A percentile compares a stretch with the other conserved stretches of the same genome.
Conservation (phyloP, 2,888 invertebrate species). For the Tromatobia lineatoria region DNA sequence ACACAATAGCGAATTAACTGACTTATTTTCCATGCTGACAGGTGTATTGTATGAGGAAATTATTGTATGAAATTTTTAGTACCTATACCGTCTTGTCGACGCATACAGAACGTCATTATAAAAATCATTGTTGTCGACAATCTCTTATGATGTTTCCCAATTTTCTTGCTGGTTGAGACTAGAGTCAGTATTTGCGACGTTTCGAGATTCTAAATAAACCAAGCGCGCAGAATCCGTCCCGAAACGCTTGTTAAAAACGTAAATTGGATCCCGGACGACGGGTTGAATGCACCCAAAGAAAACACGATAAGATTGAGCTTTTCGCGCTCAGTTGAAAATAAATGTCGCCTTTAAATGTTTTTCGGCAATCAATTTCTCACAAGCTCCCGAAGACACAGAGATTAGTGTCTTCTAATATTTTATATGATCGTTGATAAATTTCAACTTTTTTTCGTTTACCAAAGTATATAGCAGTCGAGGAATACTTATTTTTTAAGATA, state of each 20-base stretch:
- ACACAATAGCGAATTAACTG: slow-evolving; percentile 29
- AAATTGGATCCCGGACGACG: slow-evolving; percentile 22
- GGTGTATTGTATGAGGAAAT: slow-evolving; percentile 1
- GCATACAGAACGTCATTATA: slow-evolving; percentile 16
- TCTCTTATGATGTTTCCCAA: background rate
- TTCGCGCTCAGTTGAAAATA: background rate
- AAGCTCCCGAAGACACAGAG: background rate
- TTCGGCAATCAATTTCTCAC: background rate
- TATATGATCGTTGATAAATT: background rate
- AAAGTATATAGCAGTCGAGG: background rate
- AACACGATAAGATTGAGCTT: slow-evolving; percentile 11
- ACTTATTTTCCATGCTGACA: slow-evolving; percentile 18
- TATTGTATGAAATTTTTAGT: slow-evolving; percentile 12
- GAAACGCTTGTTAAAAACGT: slow-evolving; percentile 34
- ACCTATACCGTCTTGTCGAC: slow-evolving; percentile 6
- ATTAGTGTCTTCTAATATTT: background rate
- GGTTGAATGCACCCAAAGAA: slow-evolving; percentile 40
- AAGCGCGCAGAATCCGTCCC: slow-evolving; percentile 38
- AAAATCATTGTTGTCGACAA: slow-evolving; percentile 13
- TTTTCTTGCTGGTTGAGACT: background rate
- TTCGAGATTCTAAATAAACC: slow-evolving; percentile 66
- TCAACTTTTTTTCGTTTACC: background rate
- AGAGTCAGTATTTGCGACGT: slow-evolving; percentile 24
- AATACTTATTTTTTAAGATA: too few relatives aligned
- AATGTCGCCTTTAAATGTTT: background rate